Percentiles rank a stretch among this genome's conserved stretches.
These are phyloP conservation scores for Cyclargus thomasi DNA, from an alignment of 1,140 invertebrate species.

Conservation along the genomic window DNA sequence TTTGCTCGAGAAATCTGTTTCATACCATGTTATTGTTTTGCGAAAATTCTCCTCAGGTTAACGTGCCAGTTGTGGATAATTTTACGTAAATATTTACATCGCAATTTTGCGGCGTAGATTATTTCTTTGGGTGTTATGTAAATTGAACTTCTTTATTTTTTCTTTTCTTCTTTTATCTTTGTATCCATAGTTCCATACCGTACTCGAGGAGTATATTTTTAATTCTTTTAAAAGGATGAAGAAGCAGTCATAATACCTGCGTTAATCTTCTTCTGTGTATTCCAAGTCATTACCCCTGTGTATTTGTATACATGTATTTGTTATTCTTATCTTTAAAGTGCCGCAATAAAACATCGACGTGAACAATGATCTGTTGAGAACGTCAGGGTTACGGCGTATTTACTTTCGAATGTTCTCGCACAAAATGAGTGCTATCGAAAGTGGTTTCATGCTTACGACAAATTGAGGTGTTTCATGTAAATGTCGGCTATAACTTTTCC, in stretches of 20 bases:
- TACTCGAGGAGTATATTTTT: not conserved
- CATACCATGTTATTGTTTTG: conserved; percentile 1
- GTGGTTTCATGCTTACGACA: not conserved
- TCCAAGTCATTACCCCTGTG: not conserved
- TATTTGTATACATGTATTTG: not conserved
- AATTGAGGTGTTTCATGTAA: not conserved
- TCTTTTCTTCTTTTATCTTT: not conserved
- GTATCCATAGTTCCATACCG: not conserved
- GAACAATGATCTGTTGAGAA: not conserved
- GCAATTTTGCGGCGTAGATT: not conserved
- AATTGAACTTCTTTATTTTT: not conserved
- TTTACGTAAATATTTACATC: not conserved
- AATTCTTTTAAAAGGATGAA: not conserved
- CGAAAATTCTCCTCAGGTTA: not conserved
- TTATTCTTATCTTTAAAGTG: not conserved
- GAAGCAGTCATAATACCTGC: not conserved
- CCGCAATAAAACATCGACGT: not conserved
- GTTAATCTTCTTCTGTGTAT: not conserved
- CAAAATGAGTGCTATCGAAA: not conserved
- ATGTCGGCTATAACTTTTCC: not conserved
- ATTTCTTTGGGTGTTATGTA: not conserved
- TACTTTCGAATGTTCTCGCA: conserved; percentile 1
- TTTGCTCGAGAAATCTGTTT: conserved; percentile 2
- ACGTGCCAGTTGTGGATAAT: conserved; percentile 1
- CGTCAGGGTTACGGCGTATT: conserved; percentile 4